These are phyloP conservation scores for Hestina assimilis DNA, from an alignment of 1,140 invertebrate species.

Conservation along the genomic window DNA sequence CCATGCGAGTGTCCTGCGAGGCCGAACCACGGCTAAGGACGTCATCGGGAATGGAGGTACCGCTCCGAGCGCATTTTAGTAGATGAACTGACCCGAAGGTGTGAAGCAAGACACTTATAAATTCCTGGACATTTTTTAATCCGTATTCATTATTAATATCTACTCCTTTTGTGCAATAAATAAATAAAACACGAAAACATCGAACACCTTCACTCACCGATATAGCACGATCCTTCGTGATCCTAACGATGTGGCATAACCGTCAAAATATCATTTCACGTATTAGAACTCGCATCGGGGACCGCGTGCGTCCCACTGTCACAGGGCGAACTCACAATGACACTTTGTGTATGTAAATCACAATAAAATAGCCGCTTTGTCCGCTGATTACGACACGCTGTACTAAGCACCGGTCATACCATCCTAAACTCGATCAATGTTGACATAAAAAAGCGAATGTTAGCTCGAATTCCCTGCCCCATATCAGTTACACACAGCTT, in stretches of 20 bases:
- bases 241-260: neutral
- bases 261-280: conserved; percentile 6
- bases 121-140: too few species aligned
- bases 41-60: too few species aligned
- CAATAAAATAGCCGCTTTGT: conserved; percentile 74
- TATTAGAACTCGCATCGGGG: conserved; percentile 19
- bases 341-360: conserved; percentile 70
- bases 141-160: too few species aligned
- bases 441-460: conserved; percentile 19
- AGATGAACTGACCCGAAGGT: too few species aligned
- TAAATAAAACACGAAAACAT: neutral
- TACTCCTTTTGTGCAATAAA: too few species aligned
- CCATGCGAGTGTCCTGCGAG: too few species aligned
- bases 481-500: conserved; percentile 12
- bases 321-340: conserved; percentile 61
- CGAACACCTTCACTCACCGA: neutral
- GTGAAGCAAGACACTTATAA: too few species aligned
- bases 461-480: conserved; percentile 8
- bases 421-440: conserved; percentile 28
- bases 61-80: too few species aligned
- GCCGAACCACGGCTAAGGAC: too few species aligned
- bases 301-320: conserved; percentile 49
- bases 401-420: conserved; percentile 57
- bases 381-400: conserved; percentile 68
- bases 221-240: neutral